Conservation (phyloP, 2,113 vertebrate species). For the Potamarius usumacintae region DNA sequence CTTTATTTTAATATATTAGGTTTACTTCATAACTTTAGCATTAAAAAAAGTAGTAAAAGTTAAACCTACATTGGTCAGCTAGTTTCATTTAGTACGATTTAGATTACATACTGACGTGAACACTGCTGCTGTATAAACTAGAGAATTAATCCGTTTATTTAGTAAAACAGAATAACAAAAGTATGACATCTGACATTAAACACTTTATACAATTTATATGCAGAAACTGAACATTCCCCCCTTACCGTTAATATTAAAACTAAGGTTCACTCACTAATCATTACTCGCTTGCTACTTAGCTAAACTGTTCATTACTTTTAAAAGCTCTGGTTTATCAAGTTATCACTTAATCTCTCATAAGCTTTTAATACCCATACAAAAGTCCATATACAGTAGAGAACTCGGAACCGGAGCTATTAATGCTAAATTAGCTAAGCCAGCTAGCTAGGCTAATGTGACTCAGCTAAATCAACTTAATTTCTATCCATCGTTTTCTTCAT, state of each 20-base stretch:
- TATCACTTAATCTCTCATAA: background rate
- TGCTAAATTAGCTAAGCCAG: background rate
- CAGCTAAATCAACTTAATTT: conserved; percentile 74
- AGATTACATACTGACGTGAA: background rate
- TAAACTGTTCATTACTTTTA: background rate
- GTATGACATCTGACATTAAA: background rate
- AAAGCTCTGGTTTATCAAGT: background rate
- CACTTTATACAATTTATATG: background rate
- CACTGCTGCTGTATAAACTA: background rate
- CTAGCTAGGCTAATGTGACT: conserved; percentile 71
- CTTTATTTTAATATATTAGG: background rate
- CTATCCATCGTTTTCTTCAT: background rate
- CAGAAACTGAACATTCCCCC: background rate
- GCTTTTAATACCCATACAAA: background rate
- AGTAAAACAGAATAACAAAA: background rate
- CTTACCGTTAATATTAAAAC: background rate
- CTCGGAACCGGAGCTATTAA: too few species aligned
- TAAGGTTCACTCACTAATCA: background rate
- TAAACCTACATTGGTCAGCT: background rate
- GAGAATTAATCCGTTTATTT: background rate
- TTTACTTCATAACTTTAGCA: background rate
- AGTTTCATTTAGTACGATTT: background rate
- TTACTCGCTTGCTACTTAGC: background rate
- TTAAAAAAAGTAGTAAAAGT: background rate
- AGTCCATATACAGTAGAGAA: background rate